Conservation (phyloP, 1,140 invertebrate genomes). For the Caenorhabditis latens region DNA sequence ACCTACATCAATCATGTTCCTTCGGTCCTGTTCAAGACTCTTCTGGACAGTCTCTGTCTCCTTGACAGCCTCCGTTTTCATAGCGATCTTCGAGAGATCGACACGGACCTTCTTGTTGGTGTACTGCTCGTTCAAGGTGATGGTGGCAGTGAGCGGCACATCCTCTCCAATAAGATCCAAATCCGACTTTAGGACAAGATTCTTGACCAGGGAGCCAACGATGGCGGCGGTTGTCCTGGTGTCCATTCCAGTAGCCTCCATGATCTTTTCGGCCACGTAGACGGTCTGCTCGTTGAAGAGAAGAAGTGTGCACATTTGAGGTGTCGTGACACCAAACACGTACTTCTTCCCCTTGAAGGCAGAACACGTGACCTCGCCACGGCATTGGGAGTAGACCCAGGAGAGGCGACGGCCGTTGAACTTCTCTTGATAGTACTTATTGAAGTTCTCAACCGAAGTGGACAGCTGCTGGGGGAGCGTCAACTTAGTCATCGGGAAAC, state of each 20-base stretch:
- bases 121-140: conserved; percentile 18
- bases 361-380: conserved; percentile 95
- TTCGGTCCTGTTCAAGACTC: conserved; percentile 97
- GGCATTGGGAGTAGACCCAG: conserved; percentile 97
- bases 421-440: conserved; percentile 92
- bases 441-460: conserved; percentile 92
- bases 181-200: neutral
- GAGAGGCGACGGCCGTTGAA: conserved; percentile 96
- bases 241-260: neutral
- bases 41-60: conserved; percentile 98
- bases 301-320: conserved; percentile 96
- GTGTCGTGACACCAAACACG: conserved; percentile 82
- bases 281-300: conserved; percentile 87
- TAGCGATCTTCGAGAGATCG: conserved; percentile 93
- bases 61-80: conserved; percentile 90
- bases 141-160: neutral
- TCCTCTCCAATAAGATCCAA: neutral
- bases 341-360: conserved; percentile 85
- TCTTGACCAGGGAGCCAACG: neutral
- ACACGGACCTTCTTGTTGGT: conserved; percentile 81
- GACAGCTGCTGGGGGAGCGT: conserved; percentile 83
- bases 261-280: neutral
- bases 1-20: conserved; percentile 80
- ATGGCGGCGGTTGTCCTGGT: neutral
- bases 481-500: neutral